Evolutionary conservation across 2,888 invertebrate species (phyloP), one percentile per base, ranked within the genome.

Genomic region (Pogonocherus hispidulus): DNA sequence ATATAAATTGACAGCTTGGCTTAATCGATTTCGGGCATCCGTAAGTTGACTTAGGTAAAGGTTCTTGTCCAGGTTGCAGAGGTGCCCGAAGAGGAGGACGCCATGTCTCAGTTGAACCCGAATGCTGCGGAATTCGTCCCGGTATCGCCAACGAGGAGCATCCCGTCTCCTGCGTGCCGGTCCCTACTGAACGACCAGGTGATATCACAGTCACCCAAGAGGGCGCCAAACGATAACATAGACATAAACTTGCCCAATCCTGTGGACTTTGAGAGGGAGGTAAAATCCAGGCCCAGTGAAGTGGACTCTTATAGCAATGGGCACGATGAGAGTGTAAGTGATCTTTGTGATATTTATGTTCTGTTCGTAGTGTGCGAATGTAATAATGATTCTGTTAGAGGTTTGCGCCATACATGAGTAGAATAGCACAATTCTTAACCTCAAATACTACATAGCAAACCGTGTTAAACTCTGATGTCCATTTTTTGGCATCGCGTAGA

Each of bases 81-180:
- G 72, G 73, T 70, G 35, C 67, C 69, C 11, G 70, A 69, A 67
- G 82, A 88, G 78, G 90, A 90, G 81, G 90, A 92, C 86, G 91
- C 91, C 86, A 88, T 88, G 84, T 94, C 93, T 47, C 93, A 92
- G 68, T 85, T 95, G 75, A 95, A 95, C 87, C 95, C 95, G 0
- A 91, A 95, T 79, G 95, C 95, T 16, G 92, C 92, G n/a, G 94
- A 94, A 86, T 95, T 95, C 84, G 89, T 95, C 67, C 94, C 94
- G 4, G 85, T 88, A 3, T 90, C 91, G 4, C 90, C 91, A 0
- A 89, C 90, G 41, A 84, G 86, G 1, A 86, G 86, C 14, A 86
- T 86, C 20, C 85, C 86, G 6, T 87, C 88, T 4, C 85, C 88
- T 35, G 82, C 81, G 5, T 82, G 84, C 62, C 69, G 79, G 57